Percentiles rank a stretch among this genome's conserved stretches.
These are phyloP conservation scores for Conistra vaccinii DNA, from an alignment of 2,888 invertebrate species.

Conservation along the genomic window DNA sequence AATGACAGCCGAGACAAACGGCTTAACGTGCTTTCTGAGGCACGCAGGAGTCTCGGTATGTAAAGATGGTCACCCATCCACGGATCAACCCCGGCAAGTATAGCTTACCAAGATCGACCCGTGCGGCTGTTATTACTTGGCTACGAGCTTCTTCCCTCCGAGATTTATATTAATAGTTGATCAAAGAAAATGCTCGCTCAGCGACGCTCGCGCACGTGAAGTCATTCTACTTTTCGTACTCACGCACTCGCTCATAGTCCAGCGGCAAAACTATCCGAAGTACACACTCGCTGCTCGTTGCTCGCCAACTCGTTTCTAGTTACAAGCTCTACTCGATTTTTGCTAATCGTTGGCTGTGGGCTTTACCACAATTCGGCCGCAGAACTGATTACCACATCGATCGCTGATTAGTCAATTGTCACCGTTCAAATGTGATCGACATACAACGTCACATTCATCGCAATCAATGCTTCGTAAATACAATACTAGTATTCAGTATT, in stretches of 20 bases:
- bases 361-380: slow-evolving; percentile 16
- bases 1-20: too few species aligned
- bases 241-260: not conserved
- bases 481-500: not conserved
- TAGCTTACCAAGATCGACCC: too few species aligned
- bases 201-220: not conserved
- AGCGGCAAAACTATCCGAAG: not conserved
- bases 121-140: too few species aligned
- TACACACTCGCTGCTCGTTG: not conserved
- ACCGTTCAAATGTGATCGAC: slow-evolving; percentile 20
- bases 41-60: too few species aligned
- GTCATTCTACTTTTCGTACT: not conserved
- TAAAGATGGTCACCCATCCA: too few species aligned
- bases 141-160: too few species aligned
- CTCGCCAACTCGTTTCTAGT: not conserved
- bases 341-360: not conserved
- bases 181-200: not conserved
- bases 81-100: too few species aligned
- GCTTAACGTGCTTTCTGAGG: too few species aligned
- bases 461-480: slow-evolving; percentile 60
- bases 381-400: slow-evolving; percentile 39
- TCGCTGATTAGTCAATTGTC: slow-evolving; percentile 62
- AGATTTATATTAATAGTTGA: not conserved
- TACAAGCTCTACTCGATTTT: not conserved
- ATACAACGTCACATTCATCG: slow-evolving; percentile 33